phyloP scores from a whole-genome alignment of 2,888 invertebrate species.

The Ellobium chinense region DNA sequence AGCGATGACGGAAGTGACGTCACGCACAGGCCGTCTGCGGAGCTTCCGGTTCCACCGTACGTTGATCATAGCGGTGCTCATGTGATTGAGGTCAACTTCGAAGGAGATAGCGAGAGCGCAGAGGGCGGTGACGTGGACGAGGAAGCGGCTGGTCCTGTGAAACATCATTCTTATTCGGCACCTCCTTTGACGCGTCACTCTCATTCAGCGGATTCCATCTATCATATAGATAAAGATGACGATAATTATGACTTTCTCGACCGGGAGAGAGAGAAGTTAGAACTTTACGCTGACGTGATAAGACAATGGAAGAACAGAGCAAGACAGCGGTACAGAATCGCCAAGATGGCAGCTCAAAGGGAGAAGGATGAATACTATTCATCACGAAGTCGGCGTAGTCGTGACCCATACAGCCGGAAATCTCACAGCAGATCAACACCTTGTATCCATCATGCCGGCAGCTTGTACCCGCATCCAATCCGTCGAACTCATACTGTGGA shows the following conservation, averaged over 20 bases:
- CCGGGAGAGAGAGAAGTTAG: not conserved
- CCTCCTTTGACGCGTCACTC: not conserved
- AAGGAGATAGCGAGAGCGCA: constrained; percentile 1
- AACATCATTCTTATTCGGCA: not conserved
- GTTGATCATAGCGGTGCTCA: not conserved
- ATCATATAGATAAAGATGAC: not conserved
- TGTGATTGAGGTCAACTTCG: constrained; percentile 8
- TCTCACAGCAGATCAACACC: not conserved
- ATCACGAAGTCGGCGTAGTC: not conserved
- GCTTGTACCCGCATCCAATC: not conserved
- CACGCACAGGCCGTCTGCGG: not conserved
- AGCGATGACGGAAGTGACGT: not conserved
- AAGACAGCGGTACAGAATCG: not conserved
- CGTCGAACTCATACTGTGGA: not conserved
- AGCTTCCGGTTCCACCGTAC: not conserved
- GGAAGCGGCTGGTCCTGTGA: not conserved
- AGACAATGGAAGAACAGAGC: constrained; percentile 12
- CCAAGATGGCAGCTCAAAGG: not conserved
- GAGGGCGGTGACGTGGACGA: not conserved
- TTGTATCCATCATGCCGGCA: not conserved
- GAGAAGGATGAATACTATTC: not conserved
- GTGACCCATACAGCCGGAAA: not conserved
- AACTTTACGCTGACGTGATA: not conserved
- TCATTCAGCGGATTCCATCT: not conserved
- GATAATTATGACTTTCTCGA: not conserved